Base-by-base conservation (phyloP, 2,888 invertebrate species). In the Autographa gamma region DNA sequence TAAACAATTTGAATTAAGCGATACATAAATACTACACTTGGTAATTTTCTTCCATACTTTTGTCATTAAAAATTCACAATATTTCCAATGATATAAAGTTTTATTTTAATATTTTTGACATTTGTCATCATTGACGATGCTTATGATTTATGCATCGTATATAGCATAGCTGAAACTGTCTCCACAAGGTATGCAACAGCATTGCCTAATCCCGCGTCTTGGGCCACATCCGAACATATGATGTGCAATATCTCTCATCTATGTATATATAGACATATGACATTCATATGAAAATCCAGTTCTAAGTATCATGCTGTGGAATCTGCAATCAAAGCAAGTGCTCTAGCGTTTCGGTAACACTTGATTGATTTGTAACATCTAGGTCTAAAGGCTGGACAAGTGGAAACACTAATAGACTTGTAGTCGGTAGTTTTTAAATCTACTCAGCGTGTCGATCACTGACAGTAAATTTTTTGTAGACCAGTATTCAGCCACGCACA, bases 161-260 rank as follows among this genome's bases (percentile, higher is more conserved):
- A 32, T 60, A 11, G 60, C 71, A 63, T 68, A 25, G 63, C 43
- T 54, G 60, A 54, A 71, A 69, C 60, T 58, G 56, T 69, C 73
- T 75, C 77, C 74, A 75, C 60, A 75, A 13, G 25, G 54, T 25
- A 56, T 69, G 62, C 62, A 59, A 64, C 66, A 68, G 71, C 19
- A 41, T 82, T 83, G 67, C 71, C 7, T 48, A 80, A 78, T 67
- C 60, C 52, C 4, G 62, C 66, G 54, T 67, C 72, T 65, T 16
- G 43, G 59, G 41, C 76, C 76, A 66, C 67, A 61, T 76, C 61
- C 56, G 69, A 71, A 11, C 61, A 48, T 68, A 56, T 66, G 61
- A 71, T 67, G 82, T 48, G 5, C 7, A 32, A 34, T 38, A 34
- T 38, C 19, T 11, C 18, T 4, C 19, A 34, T n/a, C n/a, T n/a